These are phyloP conservation scores for Zygogramma bicolorata DNA, from an alignment of 2,888 invertebrate species.

Conservation along the genomic window DNA sequence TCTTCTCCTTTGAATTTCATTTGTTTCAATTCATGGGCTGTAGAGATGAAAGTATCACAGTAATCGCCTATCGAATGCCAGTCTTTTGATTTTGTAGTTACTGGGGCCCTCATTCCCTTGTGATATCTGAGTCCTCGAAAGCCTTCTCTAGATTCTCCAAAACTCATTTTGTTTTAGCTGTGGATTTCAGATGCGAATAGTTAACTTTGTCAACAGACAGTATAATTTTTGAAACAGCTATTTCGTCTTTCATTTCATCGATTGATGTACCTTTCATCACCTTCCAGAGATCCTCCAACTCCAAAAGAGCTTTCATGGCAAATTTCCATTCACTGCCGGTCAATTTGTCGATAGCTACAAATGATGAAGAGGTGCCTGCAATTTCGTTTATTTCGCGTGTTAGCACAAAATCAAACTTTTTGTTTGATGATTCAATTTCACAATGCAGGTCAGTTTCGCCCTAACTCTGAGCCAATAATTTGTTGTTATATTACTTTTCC, in stretches of 20 bases:
- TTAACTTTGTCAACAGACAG: slow-evolving; percentile 11
- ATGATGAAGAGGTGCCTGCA: slow-evolving; percentile 4
- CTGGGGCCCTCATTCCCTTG: background rate
- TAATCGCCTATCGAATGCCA: background rate
- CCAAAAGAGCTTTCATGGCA: slow-evolving; percentile 15
- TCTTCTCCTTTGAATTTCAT: slow-evolving; percentile 14
- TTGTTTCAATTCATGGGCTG: slow-evolving; percentile 5
- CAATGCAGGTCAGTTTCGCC: background rate
- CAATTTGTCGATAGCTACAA: slow-evolving; percentile 14
- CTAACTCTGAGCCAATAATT: slow-evolving; percentile 2
- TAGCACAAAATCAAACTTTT: background rate
- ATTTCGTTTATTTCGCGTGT: slow-evolving; percentile 11
- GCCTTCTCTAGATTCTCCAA: background rate
- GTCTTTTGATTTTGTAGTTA: slow-evolving; percentile 2
- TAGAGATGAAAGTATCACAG: slow-evolving; percentile 5
- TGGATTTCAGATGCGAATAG: background rate
- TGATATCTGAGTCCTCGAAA: too few species aligned
- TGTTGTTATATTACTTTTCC: too few species aligned
- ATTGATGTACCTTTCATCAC: slow-evolving; percentile 5
- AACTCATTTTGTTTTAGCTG: background rate
- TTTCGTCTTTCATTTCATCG: slow-evolving; percentile 16
- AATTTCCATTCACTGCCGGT: slow-evolving; percentile 16
- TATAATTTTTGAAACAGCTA: slow-evolving; percentile 2
- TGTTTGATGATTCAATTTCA: background rate
- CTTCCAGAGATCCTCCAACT: slow-evolving; percentile 8